Evolutionary conservation across 2,888 invertebrate genomes (phyloP).

Genomic region (Xestia rhomboidea): DNA sequence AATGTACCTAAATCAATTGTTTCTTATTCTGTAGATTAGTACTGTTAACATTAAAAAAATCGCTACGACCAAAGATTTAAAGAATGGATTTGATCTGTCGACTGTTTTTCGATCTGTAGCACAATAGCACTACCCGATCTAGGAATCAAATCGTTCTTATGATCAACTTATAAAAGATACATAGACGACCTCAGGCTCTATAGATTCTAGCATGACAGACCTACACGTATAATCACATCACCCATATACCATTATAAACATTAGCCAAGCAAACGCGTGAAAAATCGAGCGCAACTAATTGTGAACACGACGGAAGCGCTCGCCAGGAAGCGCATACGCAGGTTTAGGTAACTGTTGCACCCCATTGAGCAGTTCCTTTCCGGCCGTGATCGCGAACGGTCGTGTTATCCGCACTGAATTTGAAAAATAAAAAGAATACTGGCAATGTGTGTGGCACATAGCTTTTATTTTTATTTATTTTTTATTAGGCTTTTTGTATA

Average conservation of each 20-base stretch:
- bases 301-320: constrained; percentile 74
- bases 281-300: constrained; percentile 80
- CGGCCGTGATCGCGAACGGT: constrained; percentile 70
- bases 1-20: neutral
- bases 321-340: constrained; percentile 77
- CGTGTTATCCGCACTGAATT: constrained; percentile 64
- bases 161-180: neutral
- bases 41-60: neutral
- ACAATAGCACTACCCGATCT: neutral
- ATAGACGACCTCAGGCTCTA: neutral
- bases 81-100: neutral
- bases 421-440: constrained; percentile 47
- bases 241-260: constrained; percentile 42
- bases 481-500: neutral
- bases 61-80: neutral
- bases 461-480: constrained; percentile 43
- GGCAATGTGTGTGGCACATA: constrained; percentile 51
- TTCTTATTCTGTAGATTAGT: neutral
- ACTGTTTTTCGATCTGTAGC: neutral
- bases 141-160: neutral
- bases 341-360: constrained; percentile 80
- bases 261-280: constrained; percentile 61
- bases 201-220: constrained; percentile 5
- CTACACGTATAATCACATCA: constrained; percentile 15
- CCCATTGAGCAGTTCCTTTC: constrained; percentile 76